These are phyloP conservation scores for Drosophila pandora DNA, from an alignment of 1,140 invertebrate species.

Conservation along the genomic window DNA sequence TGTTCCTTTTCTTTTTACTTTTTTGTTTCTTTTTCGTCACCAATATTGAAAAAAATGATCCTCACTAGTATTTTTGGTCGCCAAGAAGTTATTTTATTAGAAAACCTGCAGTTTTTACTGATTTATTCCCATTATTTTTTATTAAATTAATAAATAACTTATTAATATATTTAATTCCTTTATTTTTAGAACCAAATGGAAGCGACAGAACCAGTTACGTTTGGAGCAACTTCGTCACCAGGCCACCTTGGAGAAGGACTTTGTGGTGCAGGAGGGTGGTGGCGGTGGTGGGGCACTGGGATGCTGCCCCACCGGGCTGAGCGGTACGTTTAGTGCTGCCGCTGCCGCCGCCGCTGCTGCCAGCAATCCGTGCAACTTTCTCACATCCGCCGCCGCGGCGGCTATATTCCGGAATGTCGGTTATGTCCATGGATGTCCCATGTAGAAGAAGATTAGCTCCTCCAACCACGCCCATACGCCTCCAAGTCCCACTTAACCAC, in stretches of 20 bases:
- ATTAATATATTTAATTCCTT: too few species aligned
- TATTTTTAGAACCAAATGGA: conserved; percentile 94
- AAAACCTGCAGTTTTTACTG: too few species aligned
- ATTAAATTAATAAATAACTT: too few species aligned
- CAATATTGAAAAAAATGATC: too few species aligned
- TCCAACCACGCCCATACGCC: not conserved
- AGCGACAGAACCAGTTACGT: conserved; percentile 94
- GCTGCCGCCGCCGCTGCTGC: conserved; percentile 73
- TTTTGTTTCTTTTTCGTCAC: too few species aligned
- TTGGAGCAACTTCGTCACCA: conserved; percentile 94
- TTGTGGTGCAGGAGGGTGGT: conserved; percentile 65
- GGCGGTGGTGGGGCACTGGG: conserved; percentile 47
- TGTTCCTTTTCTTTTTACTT: too few species aligned
- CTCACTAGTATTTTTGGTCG: too few species aligned
- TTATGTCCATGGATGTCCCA: conserved; percentile 89
- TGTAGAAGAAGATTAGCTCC: conserved; percentile 81
- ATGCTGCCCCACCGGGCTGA: conserved; percentile 77
- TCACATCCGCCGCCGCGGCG: conserved; percentile 86
- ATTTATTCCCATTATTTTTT: too few species aligned
- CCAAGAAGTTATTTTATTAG: too few species aligned
- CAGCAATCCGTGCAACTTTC: conserved; percentile 84
- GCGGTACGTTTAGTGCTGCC: conserved; percentile 66
- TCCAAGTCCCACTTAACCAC: not conserved
- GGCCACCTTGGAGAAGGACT: conserved; percentile 84
- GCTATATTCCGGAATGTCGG: conserved; percentile 90